A percentile compares a stretch with the other conserved stretches of the same genome.
These are phyloP conservation scores for Gorsachius magnificus DNA, from an alignment of 2,797 vertebrate genomes.

Conservation along the genomic window DNA sequence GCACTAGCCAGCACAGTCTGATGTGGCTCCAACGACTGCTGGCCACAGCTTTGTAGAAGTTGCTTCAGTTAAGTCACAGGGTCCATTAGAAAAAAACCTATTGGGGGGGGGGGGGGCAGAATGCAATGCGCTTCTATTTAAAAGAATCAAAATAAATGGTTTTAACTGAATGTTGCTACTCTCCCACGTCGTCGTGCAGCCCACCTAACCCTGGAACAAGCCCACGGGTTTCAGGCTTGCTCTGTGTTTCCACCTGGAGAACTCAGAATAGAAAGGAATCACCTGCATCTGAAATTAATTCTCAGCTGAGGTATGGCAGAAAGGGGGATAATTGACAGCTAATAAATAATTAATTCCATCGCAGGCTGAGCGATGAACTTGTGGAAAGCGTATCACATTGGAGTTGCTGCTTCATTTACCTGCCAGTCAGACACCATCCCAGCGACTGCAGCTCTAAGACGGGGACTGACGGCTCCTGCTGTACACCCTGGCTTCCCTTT, in stretches of 20 bases:
- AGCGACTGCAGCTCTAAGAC: not conserved
- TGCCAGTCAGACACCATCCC: rapidly evolving
- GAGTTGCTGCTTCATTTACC: not conserved
- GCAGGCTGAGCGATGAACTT: not conserved
- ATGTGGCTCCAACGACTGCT: not conserved
- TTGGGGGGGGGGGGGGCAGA: no score
- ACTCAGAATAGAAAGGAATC: not conserved
- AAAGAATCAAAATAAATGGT: not conserved
- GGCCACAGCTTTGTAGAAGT: not conserved
- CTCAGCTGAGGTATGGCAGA: not conserved
- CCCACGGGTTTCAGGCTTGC: not conserved
- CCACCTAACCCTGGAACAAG: not conserved
- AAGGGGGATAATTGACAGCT: not conserved
- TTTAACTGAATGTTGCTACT: not conserved
- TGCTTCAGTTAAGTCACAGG: not conserved
- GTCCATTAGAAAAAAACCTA: not conserved
- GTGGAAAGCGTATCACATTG: not conserved
- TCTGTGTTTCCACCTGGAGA: not conserved
- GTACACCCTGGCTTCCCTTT: not conserved
- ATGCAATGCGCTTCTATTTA: not conserved
- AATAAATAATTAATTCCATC: not conserved
- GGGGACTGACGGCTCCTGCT: not conserved
- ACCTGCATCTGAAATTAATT: not conserved
- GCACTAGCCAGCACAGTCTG: not conserved
- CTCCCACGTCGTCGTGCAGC: not conserved